Evolutionary conservation across 2,113 vertebrate genomes (phyloP), one percentile per base, ranked within the genome.

Genomic region (Pachyramphus minor): DNA sequence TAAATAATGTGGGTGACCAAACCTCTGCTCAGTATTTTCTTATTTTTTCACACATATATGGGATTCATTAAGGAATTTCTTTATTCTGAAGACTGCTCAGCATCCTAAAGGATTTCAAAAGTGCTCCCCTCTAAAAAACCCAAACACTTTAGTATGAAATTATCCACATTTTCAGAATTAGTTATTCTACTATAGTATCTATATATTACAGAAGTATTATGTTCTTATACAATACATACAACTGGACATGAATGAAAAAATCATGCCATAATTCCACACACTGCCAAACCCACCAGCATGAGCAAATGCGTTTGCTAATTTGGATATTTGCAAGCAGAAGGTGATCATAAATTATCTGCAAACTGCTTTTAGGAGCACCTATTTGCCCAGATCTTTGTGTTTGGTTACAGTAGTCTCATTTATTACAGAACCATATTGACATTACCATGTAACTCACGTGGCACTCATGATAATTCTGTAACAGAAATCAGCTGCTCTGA

Each of bases 401-500:
- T 62, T 69, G 28, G 11, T 62, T 50, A 41, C 10, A 53, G 27
- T 25, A 90, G 52, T 59, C 31, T 56, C 76, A 81, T 82, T 92
- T 87, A 68, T 62, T 75, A 71, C 60, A 95, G 95, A 97, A 95
- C 95, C 87, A 84, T 96, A 97, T 89, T 97, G 97, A 97, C 97
- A 97, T 95, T 90, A 88, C 79, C 66, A 52, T 85, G 95, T 72
- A 97, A 94, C 96, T 95, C 96, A 82, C 77, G 94, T 89, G 75
- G 93, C 75, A 85, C 83, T 91, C 73, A 53, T 64, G 85, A 78
- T 92, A 94, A 96, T 97, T 91, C 96, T 91, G 68, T 97, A 98
- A 98, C 95, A 97, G 91, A 98, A 97, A 94, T 98, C 98, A 98
- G 98, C 97, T 98, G 98, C 95, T 90, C 72, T 59, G n/a, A 86